phyloP scores from a whole-genome alignment of 2,113 vertebrate species.

The Pseudolaguvia tuberculata region DNA sequence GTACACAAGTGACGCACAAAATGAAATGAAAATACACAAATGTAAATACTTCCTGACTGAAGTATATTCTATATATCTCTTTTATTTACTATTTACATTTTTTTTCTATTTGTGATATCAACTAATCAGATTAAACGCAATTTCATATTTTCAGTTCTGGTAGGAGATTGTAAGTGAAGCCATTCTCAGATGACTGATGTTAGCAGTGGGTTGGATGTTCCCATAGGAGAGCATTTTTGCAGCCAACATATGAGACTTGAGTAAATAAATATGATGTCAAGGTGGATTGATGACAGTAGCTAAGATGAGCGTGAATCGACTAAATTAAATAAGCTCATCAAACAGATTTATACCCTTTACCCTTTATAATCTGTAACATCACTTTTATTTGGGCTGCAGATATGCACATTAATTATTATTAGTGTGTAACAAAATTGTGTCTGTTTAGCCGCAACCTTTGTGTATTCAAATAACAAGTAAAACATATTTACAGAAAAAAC shows the following conservation, averaged over 20 bases:
- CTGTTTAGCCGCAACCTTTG: conserved; percentile 7
- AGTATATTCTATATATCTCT: conserved; percentile 41
- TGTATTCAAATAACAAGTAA: conserved; percentile 42
- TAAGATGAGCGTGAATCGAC: neutral
- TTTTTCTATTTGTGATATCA: conserved; percentile 4
- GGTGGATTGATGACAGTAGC: conserved; percentile 16
- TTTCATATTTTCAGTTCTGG: neutral
- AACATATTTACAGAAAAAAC: conserved; percentile 32
- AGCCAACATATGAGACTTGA: neutral
- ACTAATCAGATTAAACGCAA: conserved; percentile 21
- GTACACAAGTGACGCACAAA: too few species aligned
- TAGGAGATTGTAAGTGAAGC: conserved; percentile 14
- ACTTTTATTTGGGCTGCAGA: neutral
- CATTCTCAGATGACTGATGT: conserved; percentile 5
- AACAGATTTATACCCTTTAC: neutral
- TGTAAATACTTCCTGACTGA: neutral
- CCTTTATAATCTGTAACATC: neutral
- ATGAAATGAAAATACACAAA: too few species aligned
- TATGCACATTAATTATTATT: neutral
- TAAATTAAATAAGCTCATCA: neutral
- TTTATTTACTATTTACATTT: conserved; percentile 29
- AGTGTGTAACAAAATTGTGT: neutral
- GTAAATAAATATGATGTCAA: conserved; percentile 18
- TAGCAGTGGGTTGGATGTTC: neutral
- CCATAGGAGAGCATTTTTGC: neutral